Evolutionary conservation across 2,888 invertebrate species (phyloP).

Genomic region (Platycnemis pennipes): DNA sequence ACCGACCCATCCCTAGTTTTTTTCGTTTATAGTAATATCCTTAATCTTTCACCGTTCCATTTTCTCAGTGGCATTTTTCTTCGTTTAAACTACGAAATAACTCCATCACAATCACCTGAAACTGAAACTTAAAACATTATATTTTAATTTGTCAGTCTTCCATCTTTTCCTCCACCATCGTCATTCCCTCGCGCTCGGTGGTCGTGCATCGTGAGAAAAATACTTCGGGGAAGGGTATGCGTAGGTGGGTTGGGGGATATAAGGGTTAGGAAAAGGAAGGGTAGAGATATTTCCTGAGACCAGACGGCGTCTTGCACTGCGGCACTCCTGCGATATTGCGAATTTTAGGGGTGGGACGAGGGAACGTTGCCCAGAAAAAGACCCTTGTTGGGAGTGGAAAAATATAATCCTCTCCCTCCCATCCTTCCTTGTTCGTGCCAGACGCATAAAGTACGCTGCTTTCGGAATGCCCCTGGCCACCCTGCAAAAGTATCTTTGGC

Average conservation of each 20-base stretch:
- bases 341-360: background rate
- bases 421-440: background rate
- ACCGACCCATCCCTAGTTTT: no score
- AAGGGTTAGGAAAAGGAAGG: background rate
- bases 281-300: background rate
- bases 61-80: no score
- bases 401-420: background rate
- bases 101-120: no score
- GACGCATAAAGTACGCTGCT: background rate
- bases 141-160: no score
- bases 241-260: background rate
- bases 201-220: no score
- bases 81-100: no score
- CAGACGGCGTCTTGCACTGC: slow-evolving; percentile 36
- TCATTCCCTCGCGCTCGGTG: no score
- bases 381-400: background rate
- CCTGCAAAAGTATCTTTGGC: background rate
- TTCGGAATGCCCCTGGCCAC: background rate
- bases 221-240: background rate
- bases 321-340: background rate
- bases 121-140: no score
- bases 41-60: no score
- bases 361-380: slow-evolving; percentile 17
- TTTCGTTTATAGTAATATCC: no score
- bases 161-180: no score